Conservation (phyloP, 2,113 vertebrate genomes). For the Clupea harengus region DNA sequence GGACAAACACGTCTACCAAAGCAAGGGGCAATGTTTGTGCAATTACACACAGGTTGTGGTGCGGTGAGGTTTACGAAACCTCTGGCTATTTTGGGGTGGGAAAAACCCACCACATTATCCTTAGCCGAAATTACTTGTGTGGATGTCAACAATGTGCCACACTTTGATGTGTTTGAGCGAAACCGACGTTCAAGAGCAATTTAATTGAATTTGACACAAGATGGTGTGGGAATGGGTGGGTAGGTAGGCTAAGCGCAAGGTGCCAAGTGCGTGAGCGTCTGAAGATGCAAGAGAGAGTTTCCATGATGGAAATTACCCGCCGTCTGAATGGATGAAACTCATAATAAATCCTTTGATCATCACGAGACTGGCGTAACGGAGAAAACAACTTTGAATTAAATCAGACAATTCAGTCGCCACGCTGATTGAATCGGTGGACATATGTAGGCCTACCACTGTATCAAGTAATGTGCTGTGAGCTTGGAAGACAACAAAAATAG, state of each 20-base stretch:
- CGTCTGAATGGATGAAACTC: background rate
- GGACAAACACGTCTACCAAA: background rate
- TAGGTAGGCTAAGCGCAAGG: background rate
- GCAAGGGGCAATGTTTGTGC: background rate
- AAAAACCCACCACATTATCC: background rate
- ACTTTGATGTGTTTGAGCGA: conserved; percentile 1
- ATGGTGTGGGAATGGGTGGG: background rate
- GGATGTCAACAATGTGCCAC: background rate
- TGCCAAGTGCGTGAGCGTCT: background rate
- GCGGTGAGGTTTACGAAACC: background rate
- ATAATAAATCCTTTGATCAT: background rate
- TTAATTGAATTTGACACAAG: background rate
- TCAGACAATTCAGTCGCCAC: background rate
- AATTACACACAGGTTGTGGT: background rate
- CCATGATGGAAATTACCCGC: background rate
- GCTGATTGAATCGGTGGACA: background rate
- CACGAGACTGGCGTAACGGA: background rate
- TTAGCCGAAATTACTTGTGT: conserved; percentile 3
- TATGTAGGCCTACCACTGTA: background rate
- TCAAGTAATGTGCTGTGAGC: conserved; percentile 1
- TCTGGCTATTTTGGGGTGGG: background rate
- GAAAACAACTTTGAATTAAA: background rate
- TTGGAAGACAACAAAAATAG: conserved; percentile 25
- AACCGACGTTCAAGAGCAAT: background rate
- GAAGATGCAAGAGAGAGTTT: background rate